Base-by-base conservation (phyloP, 1,140 invertebrate species). In the Pseudomyrmex gracilis region DNA sequence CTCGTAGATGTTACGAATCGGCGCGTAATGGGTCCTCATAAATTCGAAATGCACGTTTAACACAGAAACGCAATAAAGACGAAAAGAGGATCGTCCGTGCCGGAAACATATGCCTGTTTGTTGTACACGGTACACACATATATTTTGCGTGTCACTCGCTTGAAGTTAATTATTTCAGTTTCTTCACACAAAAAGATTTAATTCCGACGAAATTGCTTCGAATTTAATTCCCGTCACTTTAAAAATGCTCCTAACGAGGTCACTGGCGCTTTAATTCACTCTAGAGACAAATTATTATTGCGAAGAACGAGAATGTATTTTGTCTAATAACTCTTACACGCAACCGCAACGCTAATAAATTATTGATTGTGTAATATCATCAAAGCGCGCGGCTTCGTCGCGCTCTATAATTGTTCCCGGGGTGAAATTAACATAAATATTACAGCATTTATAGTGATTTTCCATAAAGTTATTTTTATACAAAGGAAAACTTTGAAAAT, bases 321-420 rank as follows among this genome's bases (percentile, higher is more conserved):
- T 71, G 53, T 58, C 53, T 70, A 80, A 70, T 49, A 80, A 71
- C 45, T 34, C 45, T 66, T 64, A n/a, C 24, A 71, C 12, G 22
- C 17, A 49, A 71, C 43, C 76, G 43, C 76, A 80, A 22, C 55
- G 53, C 66, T 80, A 80, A 80, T 71, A 80, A 49, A 71, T 80
- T 80, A 80, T 71, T 80, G 76, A 60, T 78, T 78, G 43, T 9
- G 51, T 10, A 71, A 80, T 55, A 58, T 80, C 71, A 80, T 71
- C 53, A 58, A 58, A 80, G 53, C 43, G 20, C 15, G 34, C 3
- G 34, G 64, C 15, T 47, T 15, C 4, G 12, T 8, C 43, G 15
- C 34, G 34, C 34, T 34, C 12, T 49, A 57, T 76, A 53, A 34
- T 78, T 78, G 66, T 70, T 68, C 51, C 13, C 45, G 24, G 34